Evolutionary conservation across 2,888 invertebrate genomes (phyloP).

Genomic region (Chorisops tibialis): DNA sequence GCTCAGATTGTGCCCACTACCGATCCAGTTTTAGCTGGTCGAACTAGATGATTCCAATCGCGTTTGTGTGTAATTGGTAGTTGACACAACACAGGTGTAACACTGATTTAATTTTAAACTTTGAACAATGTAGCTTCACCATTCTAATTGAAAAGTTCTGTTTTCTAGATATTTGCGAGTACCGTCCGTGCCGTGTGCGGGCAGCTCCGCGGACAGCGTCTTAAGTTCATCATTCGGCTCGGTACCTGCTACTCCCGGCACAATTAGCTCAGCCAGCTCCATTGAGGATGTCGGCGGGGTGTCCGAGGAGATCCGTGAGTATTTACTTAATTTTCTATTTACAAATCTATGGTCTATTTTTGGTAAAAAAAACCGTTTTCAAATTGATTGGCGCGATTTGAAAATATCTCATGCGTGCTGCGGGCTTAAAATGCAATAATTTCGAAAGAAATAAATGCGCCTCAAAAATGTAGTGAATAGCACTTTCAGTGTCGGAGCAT

Average conservation of each 20-base stretch:
- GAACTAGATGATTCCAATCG: neutral
- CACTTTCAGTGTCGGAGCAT: no score
- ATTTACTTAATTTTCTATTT: conserved; percentile 22
- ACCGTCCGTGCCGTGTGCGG: conserved; percentile 52
- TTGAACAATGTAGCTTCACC: no score
- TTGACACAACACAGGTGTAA: no score
- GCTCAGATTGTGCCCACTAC: neutral
- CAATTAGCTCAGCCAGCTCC: conserved; percentile 70
- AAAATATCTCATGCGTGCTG: no score
- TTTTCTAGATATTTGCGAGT: conserved; percentile 52
- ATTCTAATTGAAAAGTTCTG: conserved; percentile 10
- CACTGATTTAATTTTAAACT: no score
- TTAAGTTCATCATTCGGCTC: conserved; percentile 55
- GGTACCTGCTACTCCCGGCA: conserved; percentile 60
- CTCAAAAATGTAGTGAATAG: no score
- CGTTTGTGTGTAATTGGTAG: no score
- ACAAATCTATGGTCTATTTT: neutral
- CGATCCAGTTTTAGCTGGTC: neutral
- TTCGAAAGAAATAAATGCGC: no score
- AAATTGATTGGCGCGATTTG: no score
- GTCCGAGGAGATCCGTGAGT: conserved; percentile 41
- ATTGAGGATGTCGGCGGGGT: conserved; percentile 59
- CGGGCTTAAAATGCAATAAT: no score
- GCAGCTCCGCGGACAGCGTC: conserved; percentile 58
- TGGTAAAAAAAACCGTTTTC: no score